Evolutionary conservation across 2,888 invertebrate species (phyloP).

Genomic region (Hypena proboscidalis): DNA sequence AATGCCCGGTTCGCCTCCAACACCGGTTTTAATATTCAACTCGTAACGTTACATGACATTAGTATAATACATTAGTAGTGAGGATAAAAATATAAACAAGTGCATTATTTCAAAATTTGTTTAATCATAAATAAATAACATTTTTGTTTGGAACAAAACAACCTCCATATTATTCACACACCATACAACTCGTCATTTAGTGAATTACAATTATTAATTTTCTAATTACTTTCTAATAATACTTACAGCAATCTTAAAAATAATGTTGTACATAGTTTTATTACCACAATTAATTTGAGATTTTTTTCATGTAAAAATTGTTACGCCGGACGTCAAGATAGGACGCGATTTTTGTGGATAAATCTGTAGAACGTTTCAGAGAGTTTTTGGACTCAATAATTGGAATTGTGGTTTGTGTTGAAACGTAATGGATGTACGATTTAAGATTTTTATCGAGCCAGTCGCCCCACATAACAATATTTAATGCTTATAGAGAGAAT

Average conservation of each 20-base stretch:
- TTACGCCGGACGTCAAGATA: no score
- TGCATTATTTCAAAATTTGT: slow-evolving; percentile 81
- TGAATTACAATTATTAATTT: slow-evolving; percentile 80
- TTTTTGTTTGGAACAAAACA: slow-evolving; percentile 85
- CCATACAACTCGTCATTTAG: slow-evolving; percentile 79
- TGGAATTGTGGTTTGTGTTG: no score
- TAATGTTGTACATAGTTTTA: slow-evolving; percentile 82
- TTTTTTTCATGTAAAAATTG: slow-evolving; percentile 77
- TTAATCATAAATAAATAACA: slow-evolving; percentile 86
- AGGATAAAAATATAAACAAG: slow-evolving; percentile 34
- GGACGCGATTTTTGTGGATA: no score
- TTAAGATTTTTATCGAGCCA: no score
- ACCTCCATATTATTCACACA: slow-evolving; percentile 83
- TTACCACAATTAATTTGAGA: slow-evolving; percentile 84
- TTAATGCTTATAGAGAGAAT: slow-evolving; percentile 82
- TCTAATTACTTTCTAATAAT: slow-evolving; percentile 84
- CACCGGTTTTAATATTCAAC: no score
- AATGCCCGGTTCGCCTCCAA: no score
- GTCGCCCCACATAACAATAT: no score
- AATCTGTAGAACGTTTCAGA: no score
- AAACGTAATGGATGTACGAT: no score
- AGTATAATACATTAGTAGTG: background rate
- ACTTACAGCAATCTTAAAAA: slow-evolving; percentile 83
- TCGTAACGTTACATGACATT: background rate
- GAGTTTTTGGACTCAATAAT: no score